Evolutionary conservation across 2,888 invertebrate species (phyloP).

Genomic region (Rhingia campestris): DNA sequence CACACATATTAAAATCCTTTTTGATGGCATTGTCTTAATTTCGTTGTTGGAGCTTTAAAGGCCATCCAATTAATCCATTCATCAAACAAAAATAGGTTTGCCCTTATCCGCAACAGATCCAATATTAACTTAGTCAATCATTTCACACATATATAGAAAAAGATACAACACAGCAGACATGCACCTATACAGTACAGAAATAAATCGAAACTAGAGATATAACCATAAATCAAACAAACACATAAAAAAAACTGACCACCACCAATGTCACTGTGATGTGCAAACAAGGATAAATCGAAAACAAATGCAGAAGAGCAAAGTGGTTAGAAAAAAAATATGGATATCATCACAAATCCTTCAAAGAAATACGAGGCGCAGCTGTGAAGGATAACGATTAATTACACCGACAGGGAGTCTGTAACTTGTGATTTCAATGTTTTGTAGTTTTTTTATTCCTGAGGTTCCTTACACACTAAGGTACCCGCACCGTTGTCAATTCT

Average conservation of each 20-base stretch:
- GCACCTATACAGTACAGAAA: constrained; percentile 1
- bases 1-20: not conserved
- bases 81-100: constrained; percentile 11
- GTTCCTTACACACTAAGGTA: not conserved
- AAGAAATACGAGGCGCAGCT: constrained; percentile 39
- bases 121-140: constrained; percentile 41
- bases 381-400: constrained; percentile 58
- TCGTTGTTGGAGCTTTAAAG: constrained; percentile 27
- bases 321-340: not conserved
- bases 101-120: not conserved
- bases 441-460: not conserved
- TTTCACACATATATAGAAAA: constrained; percentile 10
- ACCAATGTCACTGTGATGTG: constrained; percentile 32
- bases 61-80: constrained; percentile 7
- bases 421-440: constrained; percentile 41
- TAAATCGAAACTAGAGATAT: constrained; percentile 32
- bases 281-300: not conserved
- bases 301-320: not conserved
- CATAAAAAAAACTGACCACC: constrained; percentile 9
- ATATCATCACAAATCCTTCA: constrained; percentile 30
- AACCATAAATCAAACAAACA: constrained; percentile 46
- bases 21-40: not conserved
- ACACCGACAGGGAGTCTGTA: constrained; percentile 52
- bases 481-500: constrained; percentile 27
- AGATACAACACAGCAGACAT: not conserved